These are phyloP conservation scores for Poeciliopsis infans DNA, from an alignment of 2,797 vertebrate species.

Conservation along the genomic window DNA sequence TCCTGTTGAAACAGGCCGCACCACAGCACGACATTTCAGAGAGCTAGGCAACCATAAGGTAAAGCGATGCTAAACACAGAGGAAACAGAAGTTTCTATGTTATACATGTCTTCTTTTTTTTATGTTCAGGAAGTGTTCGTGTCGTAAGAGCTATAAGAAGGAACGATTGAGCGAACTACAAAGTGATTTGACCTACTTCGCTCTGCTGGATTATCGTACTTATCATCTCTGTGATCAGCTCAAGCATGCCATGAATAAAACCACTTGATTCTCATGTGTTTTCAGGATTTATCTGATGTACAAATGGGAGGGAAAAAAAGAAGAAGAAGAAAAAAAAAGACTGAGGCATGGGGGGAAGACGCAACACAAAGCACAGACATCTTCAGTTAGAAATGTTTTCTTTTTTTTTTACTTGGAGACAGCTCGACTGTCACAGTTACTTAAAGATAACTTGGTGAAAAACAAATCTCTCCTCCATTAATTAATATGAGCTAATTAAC, in stretches of 20 bases:
- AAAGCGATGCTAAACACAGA: neutral
- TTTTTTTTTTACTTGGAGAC: neutral
- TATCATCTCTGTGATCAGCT: constrained; percentile 24
- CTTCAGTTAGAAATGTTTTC: constrained; percentile 10
- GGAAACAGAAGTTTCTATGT: neutral
- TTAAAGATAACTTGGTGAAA: neutral
- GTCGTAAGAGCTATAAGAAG: constrained; percentile 4
- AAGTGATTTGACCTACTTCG: constrained; percentile 12
- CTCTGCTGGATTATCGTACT: constrained; percentile 15
- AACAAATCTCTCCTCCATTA: neutral
- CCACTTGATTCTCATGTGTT: constrained; percentile 49
- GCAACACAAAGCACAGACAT: constrained; percentile 1
- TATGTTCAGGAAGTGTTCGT: neutral
- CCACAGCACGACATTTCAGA: neutral
- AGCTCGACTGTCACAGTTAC: neutral
- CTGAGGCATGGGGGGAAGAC: neutral
- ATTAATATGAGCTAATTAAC: neutral
- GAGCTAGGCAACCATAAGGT: neutral
- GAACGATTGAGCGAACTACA: constrained; percentile 12
- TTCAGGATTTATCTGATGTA: constrained; percentile 33
- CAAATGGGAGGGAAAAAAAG: neutral
- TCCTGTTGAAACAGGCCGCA: constrained; percentile 25
- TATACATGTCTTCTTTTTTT: constrained; percentile 2
- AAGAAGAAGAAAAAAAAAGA: constrained; percentile 6
- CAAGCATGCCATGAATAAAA: constrained; percentile 31